Conservation (phyloP, 1,140 invertebrate genomes). For the Gyrodactylus bullatarudis region DNA sequence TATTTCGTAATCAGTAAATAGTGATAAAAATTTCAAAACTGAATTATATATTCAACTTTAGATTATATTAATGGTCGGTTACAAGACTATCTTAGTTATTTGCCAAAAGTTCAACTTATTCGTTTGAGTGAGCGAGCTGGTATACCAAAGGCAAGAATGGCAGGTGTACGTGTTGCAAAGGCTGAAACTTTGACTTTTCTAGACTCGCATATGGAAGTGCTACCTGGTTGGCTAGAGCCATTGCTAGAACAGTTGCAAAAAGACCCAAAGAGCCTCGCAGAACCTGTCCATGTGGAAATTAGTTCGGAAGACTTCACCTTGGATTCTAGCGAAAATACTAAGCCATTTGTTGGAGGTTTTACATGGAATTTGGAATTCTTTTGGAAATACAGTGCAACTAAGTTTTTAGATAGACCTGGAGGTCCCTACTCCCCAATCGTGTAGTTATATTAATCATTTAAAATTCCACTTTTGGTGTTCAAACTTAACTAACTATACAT, state of each 20-base stretch:
- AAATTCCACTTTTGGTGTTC: too few species aligned
- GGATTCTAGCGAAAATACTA: background rate
- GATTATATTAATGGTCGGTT: constrained; percentile 7
- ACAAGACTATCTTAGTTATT: constrained; percentile 5
- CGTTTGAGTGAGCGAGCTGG: constrained; percentile 28
- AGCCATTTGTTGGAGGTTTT: background rate
- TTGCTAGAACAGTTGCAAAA: constrained; percentile 24
- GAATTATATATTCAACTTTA: too few species aligned
- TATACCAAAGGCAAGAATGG: constrained; percentile 41
- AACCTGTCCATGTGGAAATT: background rate
- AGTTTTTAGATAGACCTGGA: too few species aligned
- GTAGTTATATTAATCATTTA: too few species aligned
- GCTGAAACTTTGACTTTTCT: constrained; percentile 48
- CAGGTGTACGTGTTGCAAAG: constrained; percentile 35
- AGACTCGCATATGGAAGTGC: constrained; percentile 59
- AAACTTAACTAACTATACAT: too few species aligned
- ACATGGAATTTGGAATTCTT: background rate
- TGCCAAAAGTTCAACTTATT: constrained; percentile 2
- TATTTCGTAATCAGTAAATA: too few species aligned
- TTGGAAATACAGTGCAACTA: too few species aligned
- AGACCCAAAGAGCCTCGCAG: background rate
- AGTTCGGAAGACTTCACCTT: background rate
- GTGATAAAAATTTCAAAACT: too few species aligned
- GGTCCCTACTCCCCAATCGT: too few species aligned
- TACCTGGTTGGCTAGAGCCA: constrained; percentile 51